These are phyloP conservation scores for Phymanthus crucifer DNA, from an alignment of 92 coral and sea anemone genomes.

Conservation along the genomic window DNA sequence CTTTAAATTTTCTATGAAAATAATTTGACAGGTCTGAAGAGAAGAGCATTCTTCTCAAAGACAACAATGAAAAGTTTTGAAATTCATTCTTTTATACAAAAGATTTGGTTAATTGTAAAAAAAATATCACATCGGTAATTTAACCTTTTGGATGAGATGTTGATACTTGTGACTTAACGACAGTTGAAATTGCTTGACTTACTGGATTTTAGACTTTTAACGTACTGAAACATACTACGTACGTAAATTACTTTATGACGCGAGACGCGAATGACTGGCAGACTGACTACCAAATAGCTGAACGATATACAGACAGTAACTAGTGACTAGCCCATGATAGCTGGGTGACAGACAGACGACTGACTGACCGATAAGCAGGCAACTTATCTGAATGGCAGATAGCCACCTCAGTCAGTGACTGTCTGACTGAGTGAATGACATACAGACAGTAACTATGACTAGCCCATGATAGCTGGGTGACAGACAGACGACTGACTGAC, in stretches of 20 bases:
- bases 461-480: neutral
- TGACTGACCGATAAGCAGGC: slow-evolving; percentile 2
- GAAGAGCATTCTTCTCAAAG: neutral
- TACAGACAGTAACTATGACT: too few species aligned
- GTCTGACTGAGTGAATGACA: neutral
- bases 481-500: slow-evolving; percentile 5
- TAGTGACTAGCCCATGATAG: too few species aligned
- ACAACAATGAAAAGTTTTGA: neutral
- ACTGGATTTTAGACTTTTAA: neutral
- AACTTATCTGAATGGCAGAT: neutral
- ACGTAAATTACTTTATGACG: neutral
- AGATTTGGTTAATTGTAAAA: too few species aligned
- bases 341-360: neutral
- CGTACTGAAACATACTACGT: neutral
- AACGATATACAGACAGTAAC: neutral
- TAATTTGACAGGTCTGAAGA: neutral
- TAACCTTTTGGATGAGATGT: neutral
- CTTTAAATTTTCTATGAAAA: neutral
- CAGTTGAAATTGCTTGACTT: neutral
- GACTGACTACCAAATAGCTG: slow-evolving; percentile 1
- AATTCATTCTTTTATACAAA: neutral
- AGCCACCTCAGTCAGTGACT: neutral
- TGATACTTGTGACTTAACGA: neutral
- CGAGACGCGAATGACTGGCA: neutral
- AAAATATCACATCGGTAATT: too few species aligned